Conservation (phyloP, 2,113 vertebrate species). For the Herpailurus yagouaroundi region DNA sequence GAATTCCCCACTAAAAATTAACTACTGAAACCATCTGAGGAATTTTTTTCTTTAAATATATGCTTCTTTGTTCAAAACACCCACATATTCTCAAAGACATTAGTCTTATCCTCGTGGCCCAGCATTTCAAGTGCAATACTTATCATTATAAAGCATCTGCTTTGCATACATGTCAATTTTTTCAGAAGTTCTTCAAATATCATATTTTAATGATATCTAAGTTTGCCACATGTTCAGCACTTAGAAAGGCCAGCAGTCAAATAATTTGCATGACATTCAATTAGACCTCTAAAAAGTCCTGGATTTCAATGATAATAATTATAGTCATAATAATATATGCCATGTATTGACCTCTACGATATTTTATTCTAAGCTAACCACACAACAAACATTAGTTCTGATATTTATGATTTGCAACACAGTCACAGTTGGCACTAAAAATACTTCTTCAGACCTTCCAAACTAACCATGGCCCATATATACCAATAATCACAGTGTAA, state of each 20-base stretch:
- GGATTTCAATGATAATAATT: not conserved
- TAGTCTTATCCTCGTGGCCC: conserved; percentile 26
- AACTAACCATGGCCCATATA: not conserved
- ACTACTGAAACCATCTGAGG: not conserved
- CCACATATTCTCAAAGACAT: conserved; percentile 52
- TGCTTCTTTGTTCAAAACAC: not conserved
- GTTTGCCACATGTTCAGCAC: not conserved
- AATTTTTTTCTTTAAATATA: conserved; percentile 33
- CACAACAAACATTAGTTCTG: conserved; percentile 23
- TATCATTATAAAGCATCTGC: conserved; percentile 19
- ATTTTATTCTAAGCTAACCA: conserved; percentile 15
- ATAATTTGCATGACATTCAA: conserved; percentile 20
- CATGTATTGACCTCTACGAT: not conserved
- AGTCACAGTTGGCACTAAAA: conserved; percentile 14
- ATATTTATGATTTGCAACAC: not conserved
- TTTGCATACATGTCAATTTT: conserved; percentile 32
- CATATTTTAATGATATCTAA: conserved; percentile 30
- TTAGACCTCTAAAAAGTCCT: not conserved
- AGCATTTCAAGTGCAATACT: conserved; percentile 61
- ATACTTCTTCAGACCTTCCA: not conserved
- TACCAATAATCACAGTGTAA: not conserved
- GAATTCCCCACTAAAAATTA: not conserved
- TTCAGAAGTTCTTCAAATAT: conserved; percentile 18
- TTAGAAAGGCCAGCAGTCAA: not conserved
- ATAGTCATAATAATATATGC: not conserved